phyloP scores from a whole-genome alignment of 2,113 vertebrate species.

The Stegastes partitus region DNA sequence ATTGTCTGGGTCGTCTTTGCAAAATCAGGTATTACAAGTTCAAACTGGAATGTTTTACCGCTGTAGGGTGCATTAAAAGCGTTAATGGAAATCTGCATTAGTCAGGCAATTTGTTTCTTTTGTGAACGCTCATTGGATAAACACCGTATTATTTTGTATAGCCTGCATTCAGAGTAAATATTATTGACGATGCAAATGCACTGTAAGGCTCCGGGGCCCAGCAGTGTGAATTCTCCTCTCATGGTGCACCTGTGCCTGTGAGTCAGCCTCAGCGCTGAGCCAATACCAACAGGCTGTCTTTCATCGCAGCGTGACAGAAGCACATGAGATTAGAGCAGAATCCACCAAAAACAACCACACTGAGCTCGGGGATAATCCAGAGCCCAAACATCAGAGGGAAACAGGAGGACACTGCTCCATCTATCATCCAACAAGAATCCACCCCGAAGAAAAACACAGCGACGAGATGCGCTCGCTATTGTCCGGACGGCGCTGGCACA shows the following conservation, averaged over 20 bases:
- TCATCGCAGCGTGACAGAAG: constrained; percentile 80
- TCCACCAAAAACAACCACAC: constrained; percentile 77
- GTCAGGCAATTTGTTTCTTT: constrained; percentile 10
- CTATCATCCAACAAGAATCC: constrained; percentile 70
- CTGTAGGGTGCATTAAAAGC: constrained; percentile 16
- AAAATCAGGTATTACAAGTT: constrained; percentile 61
- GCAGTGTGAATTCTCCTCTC: constrained; percentile 49
- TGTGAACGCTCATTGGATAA: background rate
- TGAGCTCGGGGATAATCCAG: constrained; percentile 76
- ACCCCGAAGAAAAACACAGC: constrained; percentile 72
- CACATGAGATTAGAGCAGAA: constrained; percentile 72
- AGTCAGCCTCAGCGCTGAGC: constrained; percentile 65
- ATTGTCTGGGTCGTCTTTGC: constrained; percentile 42
- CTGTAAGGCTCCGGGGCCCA: constrained; percentile 10
- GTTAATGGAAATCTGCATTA: constrained; percentile 9
- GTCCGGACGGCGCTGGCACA: constrained; percentile 46
- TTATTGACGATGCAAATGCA: constrained; percentile 15
- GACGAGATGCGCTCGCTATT: constrained; percentile 50
- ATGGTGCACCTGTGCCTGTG: constrained; percentile 77
- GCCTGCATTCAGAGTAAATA: constrained; percentile 23
- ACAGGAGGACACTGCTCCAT: constrained; percentile 62
- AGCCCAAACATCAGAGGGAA: constrained; percentile 77
- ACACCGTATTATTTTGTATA: constrained; percentile 14
- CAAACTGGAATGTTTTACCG: constrained; percentile 42
- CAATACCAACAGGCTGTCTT: constrained; percentile 79